A percentile compares a stretch with the other conserved stretches of the same genome.
phyloP scores from a whole-genome alignment of 64 coral and sea anemone genomes.

The Pocillopora damicornis region DNA sequence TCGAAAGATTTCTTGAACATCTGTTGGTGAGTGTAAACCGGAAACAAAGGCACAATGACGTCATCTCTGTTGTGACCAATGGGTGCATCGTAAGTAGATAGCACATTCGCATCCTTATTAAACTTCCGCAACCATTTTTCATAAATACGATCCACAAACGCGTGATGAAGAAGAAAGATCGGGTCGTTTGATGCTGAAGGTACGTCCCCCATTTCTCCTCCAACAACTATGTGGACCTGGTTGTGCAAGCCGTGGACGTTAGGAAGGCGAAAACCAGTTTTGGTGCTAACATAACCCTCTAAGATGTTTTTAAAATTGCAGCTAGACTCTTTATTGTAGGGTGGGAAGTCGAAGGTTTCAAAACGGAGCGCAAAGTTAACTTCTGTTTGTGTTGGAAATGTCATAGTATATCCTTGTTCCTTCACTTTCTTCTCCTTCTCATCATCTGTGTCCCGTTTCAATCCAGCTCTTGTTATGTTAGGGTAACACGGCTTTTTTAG shows the following conservation, averaged over 20 bases:
- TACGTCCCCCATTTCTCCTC: conserved; percentile 43
- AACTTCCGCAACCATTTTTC: conserved; percentile 57
- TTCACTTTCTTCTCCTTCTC: not conserved
- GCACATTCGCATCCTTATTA: conserved; percentile 30
- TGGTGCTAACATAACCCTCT: conserved; percentile 34
- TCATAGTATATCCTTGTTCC: not conserved
- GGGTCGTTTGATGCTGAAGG: conserved; percentile 49
- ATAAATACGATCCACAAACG: conserved; percentile 52
- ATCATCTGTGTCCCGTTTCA: not conserved
- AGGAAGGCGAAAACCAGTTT: conserved; percentile 33
- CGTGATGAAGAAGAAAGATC: conserved; percentile 49
- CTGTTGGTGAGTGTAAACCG: conserved; percentile 52
- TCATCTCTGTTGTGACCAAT: conserved; percentile 56
- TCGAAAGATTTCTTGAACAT: conserved; percentile 73
- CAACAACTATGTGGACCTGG: conserved; percentile 34
- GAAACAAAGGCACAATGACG: conserved; percentile 65
- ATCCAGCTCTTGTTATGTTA: not conserved
- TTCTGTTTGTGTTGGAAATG: conserved; percentile 53
- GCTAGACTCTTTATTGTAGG: conserved; percentile 33
- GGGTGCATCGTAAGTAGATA: conserved; percentile 18
- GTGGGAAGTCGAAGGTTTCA: conserved; percentile 38
- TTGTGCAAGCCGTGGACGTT: conserved; percentile 42
- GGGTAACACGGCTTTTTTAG: not conserved
- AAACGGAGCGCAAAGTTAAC: conserved; percentile 52
- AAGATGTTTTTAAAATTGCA: conserved; percentile 56